Conservation (phyloP, 2,113 vertebrate genomes). For the Meriones unguiculatus region DNA sequence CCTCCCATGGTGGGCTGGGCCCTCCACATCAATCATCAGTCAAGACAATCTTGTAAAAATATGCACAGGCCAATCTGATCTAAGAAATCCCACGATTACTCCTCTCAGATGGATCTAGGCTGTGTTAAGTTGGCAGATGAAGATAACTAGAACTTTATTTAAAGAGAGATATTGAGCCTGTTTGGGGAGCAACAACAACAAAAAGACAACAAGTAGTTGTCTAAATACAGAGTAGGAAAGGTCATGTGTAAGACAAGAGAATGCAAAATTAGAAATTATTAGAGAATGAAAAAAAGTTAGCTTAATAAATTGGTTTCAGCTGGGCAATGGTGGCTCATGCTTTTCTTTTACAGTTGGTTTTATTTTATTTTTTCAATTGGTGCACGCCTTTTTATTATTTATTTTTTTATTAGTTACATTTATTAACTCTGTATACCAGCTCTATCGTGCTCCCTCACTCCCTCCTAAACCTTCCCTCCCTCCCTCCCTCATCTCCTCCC, state of each 20-base stretch:
- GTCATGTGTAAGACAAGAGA: not conserved
- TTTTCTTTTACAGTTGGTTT: no score
- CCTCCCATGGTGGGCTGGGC: not conserved
- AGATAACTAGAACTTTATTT: not conserved
- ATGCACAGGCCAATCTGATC: not conserved
- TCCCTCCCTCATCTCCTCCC: no score
- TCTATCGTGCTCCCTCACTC: no score
- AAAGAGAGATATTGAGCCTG: constrained; percentile 29
- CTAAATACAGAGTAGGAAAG: constrained; percentile 29
- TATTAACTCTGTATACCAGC: no score
- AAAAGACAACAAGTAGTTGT: not conserved
- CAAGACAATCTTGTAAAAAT: not conserved
- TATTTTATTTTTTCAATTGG: no score
- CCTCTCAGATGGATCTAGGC: not conserved
- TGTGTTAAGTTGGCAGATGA: not conserved
- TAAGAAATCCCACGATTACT: not conserved
- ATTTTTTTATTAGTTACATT: no score
- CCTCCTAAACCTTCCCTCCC: no score
- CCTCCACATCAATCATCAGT: not conserved
- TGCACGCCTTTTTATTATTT: no score
- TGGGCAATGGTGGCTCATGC: no score
- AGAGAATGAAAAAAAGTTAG: not conserved
- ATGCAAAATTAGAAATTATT: not conserved
- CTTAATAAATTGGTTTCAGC: not conserved
- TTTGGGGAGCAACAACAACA: constrained; percentile 10